These are phyloP conservation scores for Heliconius erato DNA, from an alignment of 2,888 invertebrate genomes.

Conservation along the genomic window DNA sequence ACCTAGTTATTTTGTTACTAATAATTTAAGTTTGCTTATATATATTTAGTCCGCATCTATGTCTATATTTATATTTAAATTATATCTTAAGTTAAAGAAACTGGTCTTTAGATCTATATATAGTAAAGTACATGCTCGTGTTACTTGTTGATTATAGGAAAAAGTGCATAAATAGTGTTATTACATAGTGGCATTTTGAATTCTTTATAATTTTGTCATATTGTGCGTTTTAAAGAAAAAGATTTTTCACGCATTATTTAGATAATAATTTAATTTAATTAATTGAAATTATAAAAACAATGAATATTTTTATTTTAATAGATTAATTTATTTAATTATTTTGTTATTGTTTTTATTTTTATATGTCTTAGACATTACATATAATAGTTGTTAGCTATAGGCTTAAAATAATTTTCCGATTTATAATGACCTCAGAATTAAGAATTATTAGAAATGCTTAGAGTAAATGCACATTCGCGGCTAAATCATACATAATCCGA, in stretches of 20 bases:
- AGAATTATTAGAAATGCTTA: conserved; percentile 27
- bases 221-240: neutral
- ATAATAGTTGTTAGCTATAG: conserved; percentile 40
- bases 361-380: neutral
- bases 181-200: conserved; percentile 19
- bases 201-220: conserved; percentile 16
- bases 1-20: neutral
- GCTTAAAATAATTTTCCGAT: conserved; percentile 50
- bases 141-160: conserved; percentile 33
- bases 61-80: neutral
- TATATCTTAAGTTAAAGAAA: conserved; percentile 29
- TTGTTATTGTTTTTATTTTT: neutral
- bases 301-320: neutral
- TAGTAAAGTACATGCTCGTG: conserved; percentile 34
- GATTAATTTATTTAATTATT: neutral
- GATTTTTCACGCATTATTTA: conserved; percentile 14
- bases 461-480: neutral
- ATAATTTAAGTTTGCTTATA: neutral
- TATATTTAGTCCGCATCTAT: neutral
- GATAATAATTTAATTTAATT: neutral
- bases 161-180: conserved; percentile 22
- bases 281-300: neutral
- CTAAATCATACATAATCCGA: neutral
- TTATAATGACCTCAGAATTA: conserved; percentile 33
- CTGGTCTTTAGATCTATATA: conserved; percentile 45